Evolutionary conservation across 2,797 vertebrate genomes (phyloP).

Genomic region (Premnoplex brunnescens): DNA sequence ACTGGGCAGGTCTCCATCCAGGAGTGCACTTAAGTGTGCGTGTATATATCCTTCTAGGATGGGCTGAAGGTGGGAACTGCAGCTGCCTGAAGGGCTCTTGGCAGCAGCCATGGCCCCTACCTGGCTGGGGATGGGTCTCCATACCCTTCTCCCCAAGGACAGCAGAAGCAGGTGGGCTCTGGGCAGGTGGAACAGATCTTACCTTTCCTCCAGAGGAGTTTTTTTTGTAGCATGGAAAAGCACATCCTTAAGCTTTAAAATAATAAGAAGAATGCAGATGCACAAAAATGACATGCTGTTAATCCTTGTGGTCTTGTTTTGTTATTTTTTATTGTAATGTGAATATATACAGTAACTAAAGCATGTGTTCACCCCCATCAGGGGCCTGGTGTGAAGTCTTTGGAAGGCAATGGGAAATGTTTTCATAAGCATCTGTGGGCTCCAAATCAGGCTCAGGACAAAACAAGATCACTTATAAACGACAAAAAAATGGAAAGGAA

Average conservation of each 20-base stretch:
- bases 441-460: neutral
- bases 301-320: neutral
- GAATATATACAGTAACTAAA: conserved; percentile 35
- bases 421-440: neutral
- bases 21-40: neutral
- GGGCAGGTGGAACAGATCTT: neutral
- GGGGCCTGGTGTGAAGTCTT: neutral
- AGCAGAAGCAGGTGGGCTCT: neutral
- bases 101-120: neutral
- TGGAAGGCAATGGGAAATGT: neutral
- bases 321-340: neutral
- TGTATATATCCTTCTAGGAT: conserved; percentile 8
- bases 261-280: conserved; percentile 9
- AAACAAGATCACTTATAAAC: neutral
- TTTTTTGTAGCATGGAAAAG: conserved; percentile 53
- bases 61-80: neutral
- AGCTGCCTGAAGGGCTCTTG: neutral
- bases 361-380: neutral
- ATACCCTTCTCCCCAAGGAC: neutral
- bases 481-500: neutral
- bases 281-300: conserved; percentile 10
- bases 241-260: conserved; percentile 66
- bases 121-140: neutral
- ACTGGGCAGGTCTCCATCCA: neutral
- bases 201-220: conserved; percentile 23